phyloP scores from a whole-genome alignment of 2,888 invertebrate species.

The Clitarchus hookeri region DNA sequence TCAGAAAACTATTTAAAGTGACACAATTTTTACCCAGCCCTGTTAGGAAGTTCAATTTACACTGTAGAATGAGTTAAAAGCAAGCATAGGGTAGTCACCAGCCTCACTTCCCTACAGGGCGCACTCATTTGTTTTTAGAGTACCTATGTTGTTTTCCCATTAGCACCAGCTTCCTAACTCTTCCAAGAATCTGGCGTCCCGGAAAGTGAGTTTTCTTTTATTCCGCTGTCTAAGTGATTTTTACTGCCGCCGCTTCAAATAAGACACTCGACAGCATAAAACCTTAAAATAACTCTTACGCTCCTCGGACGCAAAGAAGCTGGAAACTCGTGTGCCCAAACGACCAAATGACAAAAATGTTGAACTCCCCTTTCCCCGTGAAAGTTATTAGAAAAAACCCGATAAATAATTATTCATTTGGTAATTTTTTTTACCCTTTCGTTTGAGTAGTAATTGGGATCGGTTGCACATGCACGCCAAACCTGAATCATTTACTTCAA shows the following conservation, averaged over 20 bases:
- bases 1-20: neutral
- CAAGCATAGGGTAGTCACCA: neutral
- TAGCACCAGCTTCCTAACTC: neutral
- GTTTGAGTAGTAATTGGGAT: too few species aligned
- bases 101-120: neutral
- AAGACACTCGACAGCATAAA: neutral
- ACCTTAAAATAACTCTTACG: neutral
- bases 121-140: slow-evolving; percentile 6
- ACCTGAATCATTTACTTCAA: too few species aligned
- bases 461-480: too few species aligned
- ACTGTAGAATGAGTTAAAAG: neutral
- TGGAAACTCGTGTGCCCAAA: neutral
- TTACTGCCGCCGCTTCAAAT: neutral
- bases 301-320: neutral
- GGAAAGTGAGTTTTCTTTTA: neutral
- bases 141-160: neutral
- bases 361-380: neutral
- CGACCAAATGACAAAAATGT: neutral
- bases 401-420: too few species aligned
- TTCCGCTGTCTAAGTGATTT: neutral
- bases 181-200: neutral
- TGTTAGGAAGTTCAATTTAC: neutral
- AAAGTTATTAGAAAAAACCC: neutral
- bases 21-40: neutral
- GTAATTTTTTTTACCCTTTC: too few species aligned